Base-by-base conservation (phyloP, 2,888 invertebrate species). In the Spodoptera littoralis region DNA sequence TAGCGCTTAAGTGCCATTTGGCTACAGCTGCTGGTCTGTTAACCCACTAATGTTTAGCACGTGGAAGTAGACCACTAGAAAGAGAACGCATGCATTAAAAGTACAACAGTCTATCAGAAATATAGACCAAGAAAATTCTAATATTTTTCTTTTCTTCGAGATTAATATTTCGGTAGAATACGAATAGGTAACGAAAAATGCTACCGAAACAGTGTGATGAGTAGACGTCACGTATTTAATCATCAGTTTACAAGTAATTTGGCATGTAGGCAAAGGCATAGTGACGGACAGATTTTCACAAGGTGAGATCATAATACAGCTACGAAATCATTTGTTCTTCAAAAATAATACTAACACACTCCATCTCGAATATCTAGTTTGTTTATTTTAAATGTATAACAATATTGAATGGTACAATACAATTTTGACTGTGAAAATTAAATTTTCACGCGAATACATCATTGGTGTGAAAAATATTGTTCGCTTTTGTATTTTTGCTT, bases 311-410 rank as follows among this genome's bases (percentile, higher is more conserved):
- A 51, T 41, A 22, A 13, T n/a, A 44, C 60, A 60, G 27, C 44
- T 62, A n/a, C 41, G 18, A 22, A 45, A 13, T 30, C 49, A 44
- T 63, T 68, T 69, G 70, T 68, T 57, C 24, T 53, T 53, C 27
- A 11, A 55, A 48, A 55, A 41, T 24, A 27, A 43, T 47, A 47
- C 36, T 36, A 36, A 9, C 36, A 36, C 9, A 36, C 36, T 9
- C 9, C 18, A 44, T 48, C 11, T 42, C 36, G 5, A 55, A 54
- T 41, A 18, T 18, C 18, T 18, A 18, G 3, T 22, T 46, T 59
- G 62, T 70, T 55, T 65, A 27, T n/a, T 62, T 27, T 43, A 45
- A 51, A 51, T 36, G 8, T 49, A 52, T 56, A 50, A 11, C 9
- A 47, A 46, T 41, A 47, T 44, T 44, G 1, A 57, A 56, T 58